Conservation (phyloP, 2,113 vertebrate species). For the Urocitellus parryii region DNA sequence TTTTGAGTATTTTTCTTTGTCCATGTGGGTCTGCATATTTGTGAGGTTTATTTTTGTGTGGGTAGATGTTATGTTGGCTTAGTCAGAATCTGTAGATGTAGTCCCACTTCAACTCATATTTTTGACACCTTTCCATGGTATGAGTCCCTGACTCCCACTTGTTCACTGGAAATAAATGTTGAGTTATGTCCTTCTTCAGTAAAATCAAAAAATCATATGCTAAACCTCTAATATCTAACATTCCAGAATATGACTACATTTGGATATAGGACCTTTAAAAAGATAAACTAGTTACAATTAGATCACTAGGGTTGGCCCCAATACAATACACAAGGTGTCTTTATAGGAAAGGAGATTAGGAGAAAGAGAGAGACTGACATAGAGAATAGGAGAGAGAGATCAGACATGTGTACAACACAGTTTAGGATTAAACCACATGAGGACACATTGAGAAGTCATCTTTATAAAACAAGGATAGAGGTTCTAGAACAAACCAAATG, state of each 20-base stretch:
- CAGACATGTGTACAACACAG: background rate
- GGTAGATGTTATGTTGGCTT: background rate
- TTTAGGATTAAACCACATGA: background rate
- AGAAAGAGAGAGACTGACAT: background rate
- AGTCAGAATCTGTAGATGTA: background rate
- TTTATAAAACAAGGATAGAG: background rate
- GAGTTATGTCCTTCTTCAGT: background rate
- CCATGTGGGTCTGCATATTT: too few species aligned
- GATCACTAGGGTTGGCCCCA: background rate
- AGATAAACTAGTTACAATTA: background rate
- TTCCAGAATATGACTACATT: background rate
- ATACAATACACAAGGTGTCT: background rate
- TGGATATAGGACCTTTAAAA: background rate
- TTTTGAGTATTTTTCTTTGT: background rate
- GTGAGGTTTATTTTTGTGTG: background rate
- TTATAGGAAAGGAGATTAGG: background rate
- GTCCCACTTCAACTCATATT: background rate
- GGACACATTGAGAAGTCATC: background rate
- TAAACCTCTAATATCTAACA: rapidly evolving
- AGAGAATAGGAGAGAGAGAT: background rate
- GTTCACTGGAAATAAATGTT: background rate
- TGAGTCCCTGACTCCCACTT: background rate
- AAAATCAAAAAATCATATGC: background rate
- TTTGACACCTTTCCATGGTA: background rate
- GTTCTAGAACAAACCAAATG: background rate